A percentile compares a stretch with the other conserved stretches of the same genome.
These are phyloP conservation scores for Pteruthius melanotis DNA, from an alignment of 2,113 vertebrate genomes.

Conservation along the genomic window DNA sequence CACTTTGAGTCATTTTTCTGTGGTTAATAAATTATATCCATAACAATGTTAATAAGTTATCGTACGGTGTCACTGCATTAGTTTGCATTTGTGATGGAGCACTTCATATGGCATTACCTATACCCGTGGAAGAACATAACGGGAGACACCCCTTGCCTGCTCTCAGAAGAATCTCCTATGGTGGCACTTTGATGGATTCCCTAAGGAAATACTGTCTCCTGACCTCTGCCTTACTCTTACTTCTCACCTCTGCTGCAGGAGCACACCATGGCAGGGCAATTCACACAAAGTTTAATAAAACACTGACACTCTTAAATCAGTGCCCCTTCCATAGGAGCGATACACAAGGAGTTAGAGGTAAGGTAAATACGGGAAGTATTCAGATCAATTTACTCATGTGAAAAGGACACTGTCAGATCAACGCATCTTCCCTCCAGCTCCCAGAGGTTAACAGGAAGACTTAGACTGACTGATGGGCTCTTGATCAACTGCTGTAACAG, in stretches of 20 bases:
- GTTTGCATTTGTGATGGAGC: conserved; percentile 45
- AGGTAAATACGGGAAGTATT: neutral
- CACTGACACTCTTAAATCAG: neutral
- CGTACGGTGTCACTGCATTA: neutral
- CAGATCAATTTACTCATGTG: neutral
- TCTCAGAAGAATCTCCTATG: neutral
- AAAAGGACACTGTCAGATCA: neutral
- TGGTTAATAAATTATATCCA: conserved; percentile 60
- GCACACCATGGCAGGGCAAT: accelerated
- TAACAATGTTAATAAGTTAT: conserved; percentile 55
- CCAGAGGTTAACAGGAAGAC: neutral
- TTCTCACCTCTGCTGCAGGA: neutral
- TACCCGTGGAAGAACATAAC: neutral
- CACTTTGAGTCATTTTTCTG: conserved; percentile 47
- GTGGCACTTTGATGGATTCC: neutral
- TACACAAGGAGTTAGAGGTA: neutral
- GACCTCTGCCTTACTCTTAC: neutral
- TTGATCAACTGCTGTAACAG: neutral
- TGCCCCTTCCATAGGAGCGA: neutral
- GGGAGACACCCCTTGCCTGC: neutral
- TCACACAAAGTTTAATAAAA: neutral
- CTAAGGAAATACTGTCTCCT: neutral
- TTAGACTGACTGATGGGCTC: neutral
- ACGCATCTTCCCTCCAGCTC: neutral
- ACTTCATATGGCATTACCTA: conserved; percentile 4